Evolutionary conservation across 2,888 invertebrate genomes (phyloP).

Genomic region (Uloborus plumipes): DNA sequence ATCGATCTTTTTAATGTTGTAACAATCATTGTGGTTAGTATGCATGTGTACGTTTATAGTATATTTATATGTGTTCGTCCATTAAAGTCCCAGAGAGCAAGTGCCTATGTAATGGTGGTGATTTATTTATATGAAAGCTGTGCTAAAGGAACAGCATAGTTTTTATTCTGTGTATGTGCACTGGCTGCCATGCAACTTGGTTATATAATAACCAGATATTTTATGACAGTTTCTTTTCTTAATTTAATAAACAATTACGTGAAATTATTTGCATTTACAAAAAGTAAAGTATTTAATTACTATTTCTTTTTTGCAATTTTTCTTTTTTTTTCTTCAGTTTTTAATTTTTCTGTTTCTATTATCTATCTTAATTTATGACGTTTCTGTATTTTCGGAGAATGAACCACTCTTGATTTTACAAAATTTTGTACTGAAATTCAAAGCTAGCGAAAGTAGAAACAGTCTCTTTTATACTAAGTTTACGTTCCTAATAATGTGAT

Average conservation of each 20-base stretch:
- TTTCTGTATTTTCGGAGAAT: no score
- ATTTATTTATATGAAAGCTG: conserved; percentile 26
- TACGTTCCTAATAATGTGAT: conserved; percentile 63
- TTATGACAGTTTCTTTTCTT: background rate
- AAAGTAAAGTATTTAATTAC: background rate
- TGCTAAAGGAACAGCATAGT: conserved; percentile 25
- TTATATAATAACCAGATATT: background rate
- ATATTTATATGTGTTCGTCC: conserved; percentile 44
- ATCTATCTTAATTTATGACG: no score
- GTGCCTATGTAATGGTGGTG: conserved; percentile 45
- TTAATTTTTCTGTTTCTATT: no score
- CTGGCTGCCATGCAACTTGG: conserved; percentile 12
- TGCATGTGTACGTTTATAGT: conserved; percentile 48
- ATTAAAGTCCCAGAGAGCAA: conserved; percentile 46
- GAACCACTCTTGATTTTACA: no score
- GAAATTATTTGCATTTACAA: conserved; percentile 4
- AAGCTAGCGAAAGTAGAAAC: conserved; percentile 12
- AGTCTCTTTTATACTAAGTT: conserved; percentile 53
- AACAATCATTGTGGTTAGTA: conserved; percentile 41
- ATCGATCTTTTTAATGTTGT: conserved; percentile 30
- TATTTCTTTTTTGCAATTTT: no score
- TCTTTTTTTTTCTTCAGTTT: no score
- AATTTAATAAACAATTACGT: background rate
- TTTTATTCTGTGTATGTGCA: conserved; percentile 29
- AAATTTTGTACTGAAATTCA: background rate